Percentiles rank a stretch among this genome's conserved stretches.
Evolutionary conservation across 2,888 invertebrate species (phyloP).

Genomic region (Hydriomena furcata): DNA sequence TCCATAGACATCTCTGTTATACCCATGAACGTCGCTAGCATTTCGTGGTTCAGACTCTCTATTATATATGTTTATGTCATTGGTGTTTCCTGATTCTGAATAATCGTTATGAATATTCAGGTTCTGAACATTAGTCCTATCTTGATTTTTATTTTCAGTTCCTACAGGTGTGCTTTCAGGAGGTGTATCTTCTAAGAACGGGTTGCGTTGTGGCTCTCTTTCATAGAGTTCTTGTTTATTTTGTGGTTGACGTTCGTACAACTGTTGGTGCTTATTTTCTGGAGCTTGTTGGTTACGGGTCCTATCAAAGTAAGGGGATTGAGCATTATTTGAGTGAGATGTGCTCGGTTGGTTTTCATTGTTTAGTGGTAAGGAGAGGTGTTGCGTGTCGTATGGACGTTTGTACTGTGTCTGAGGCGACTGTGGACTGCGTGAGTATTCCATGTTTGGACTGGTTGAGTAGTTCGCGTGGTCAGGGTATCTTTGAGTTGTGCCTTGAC

Average conservation of each 20-base stretch:
- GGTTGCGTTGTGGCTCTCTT: slow-evolving; percentile 64
- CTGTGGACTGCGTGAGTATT: slow-evolving; percentile 80
- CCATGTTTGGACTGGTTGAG: slow-evolving; percentile 67
- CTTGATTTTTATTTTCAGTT: slow-evolving; percentile 38
- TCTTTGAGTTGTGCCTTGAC: slow-evolving; percentile 71
- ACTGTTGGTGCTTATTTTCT: slow-evolving; percentile 56
- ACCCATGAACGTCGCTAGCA: slow-evolving; percentile 50
- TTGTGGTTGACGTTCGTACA: slow-evolving; percentile 55
- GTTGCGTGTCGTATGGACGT: slow-evolving; percentile 73
- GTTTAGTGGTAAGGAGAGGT: slow-evolving; percentile 73
- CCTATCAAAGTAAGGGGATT: slow-evolving; percentile 81
- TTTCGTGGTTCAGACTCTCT: slow-evolving; percentile 58
- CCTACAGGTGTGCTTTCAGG: slow-evolving; percentile 52
- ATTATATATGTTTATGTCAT: slow-evolving; percentile 54
- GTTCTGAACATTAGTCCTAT: slow-evolving; percentile 40
- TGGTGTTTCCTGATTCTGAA: slow-evolving; percentile 50
- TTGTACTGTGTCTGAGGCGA: slow-evolving; percentile 69
- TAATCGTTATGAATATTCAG: slow-evolving; percentile 52
- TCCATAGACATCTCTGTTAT: slow-evolving; percentile 67
- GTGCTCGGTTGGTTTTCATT: slow-evolving; percentile 73
- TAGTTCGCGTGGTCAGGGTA: slow-evolving; percentile 70
- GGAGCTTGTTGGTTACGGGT: slow-evolving; percentile 60
- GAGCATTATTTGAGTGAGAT: slow-evolving; percentile 74
- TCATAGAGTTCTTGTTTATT: slow-evolving; percentile 64
- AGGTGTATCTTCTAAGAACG: slow-evolving; percentile 66